These are phyloP conservation scores for Rhinatrema bivittatum DNA, from an alignment of 2,797 vertebrate species.

Conservation along the genomic window DNA sequence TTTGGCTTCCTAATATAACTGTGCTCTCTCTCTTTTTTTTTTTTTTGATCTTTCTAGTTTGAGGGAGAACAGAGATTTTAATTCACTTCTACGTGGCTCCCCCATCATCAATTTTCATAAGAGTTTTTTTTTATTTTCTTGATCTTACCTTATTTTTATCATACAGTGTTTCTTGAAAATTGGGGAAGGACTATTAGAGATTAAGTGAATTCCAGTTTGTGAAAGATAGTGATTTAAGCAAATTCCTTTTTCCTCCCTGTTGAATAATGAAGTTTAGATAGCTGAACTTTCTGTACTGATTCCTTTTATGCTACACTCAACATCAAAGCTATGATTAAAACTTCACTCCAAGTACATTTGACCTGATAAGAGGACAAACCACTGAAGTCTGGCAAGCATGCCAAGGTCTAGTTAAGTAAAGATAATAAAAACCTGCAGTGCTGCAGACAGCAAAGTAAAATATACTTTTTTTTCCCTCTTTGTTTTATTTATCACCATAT, in stretches of 20 bases:
- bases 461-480: no score
- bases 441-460: no score
- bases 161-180: background rate
- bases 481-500: no score
- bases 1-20: no score
- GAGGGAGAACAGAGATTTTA: background rate
- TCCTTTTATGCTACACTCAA: background rate
- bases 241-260: conserved; percentile 7
- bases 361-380: no score
- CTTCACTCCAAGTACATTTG: background rate
- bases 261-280: conserved; percentile 6
- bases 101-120: background rate
- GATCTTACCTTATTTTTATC: conserved; percentile 1
- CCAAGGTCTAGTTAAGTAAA: no score
- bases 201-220: conserved; percentile 10
- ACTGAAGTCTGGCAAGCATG: background rate
- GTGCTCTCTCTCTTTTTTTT: no score
- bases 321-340: background rate
- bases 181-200: background rate
- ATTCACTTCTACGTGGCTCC: background rate
- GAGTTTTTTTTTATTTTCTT: background rate
- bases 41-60: background rate
- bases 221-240: conserved; percentile 3
- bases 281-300: background rate
- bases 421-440: no score